A percentile compares a stretch with the other conserved stretches of the same genome.
Evolutionary conservation across 1,140 invertebrate genomes (phyloP).

Genomic region (Aphaenogaster rudis): DNA sequence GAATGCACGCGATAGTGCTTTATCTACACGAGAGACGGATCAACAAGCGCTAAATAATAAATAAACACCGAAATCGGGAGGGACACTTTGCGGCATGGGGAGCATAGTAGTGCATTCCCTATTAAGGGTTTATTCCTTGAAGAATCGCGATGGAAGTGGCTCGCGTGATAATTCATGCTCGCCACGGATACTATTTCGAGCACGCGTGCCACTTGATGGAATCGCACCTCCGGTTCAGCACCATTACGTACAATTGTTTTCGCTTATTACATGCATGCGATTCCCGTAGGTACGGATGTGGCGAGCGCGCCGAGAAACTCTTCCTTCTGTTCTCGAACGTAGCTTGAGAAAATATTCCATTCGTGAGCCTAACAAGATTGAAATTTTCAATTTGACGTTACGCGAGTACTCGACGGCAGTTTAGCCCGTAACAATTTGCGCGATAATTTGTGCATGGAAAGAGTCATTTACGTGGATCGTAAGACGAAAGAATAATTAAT

Average conservation of each 20-base stretch:
- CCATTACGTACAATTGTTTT: conserved; percentile 76
- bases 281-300: conserved; percentile 30
- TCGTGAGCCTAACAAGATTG: conserved; percentile 27
- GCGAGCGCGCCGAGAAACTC: background rate
- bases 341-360: conserved; percentile 5
- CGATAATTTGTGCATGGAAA: background rate
- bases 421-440: background rate
- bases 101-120: background rate
- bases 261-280: conserved; percentile 72
- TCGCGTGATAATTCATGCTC: conserved; percentile 72
- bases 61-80: conserved; percentile 43
- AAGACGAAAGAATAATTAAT: background rate
- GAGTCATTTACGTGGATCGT: background rate
- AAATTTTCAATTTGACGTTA: conserved; percentile 11
- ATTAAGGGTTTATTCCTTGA: conserved; percentile 42
- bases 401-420: background rate
- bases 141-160: background rate
- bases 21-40: conserved; percentile 18
- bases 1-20: background rate
- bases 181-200: conserved; percentile 62
- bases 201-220: conserved; percentile 70
- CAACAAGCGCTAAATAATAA: conserved; percentile 27
- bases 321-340: background rate
- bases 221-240: conserved; percentile 70
- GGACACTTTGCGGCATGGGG: conserved; percentile 7